Evolutionary conservation across 92 coral and sea anemone genomes (phyloP).

Genomic region (Paramuricea clavata): DNA sequence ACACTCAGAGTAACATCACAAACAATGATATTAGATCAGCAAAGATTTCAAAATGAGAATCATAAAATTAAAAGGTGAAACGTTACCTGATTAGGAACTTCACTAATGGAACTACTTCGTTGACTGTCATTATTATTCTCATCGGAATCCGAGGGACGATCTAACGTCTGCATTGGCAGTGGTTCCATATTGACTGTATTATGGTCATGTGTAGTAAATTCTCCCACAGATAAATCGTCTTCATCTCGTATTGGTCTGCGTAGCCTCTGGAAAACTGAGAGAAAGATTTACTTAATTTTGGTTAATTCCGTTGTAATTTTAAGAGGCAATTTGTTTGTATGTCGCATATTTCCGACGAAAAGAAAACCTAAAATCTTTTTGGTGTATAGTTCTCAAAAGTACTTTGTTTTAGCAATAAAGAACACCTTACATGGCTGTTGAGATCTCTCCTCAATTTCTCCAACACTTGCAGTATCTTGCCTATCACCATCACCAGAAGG

Average conservation of each 20-base stretch:
- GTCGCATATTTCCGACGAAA: no score
- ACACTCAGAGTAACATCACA: no score
- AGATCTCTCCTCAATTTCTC: neutral
- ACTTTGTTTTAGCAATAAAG: neutral
- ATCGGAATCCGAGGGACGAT: slow-evolving; percentile 37
- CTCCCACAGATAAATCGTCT: neutral
- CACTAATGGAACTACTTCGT: slow-evolving; percentile 7
- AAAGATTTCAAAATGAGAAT: neutral
- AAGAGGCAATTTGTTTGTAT: no score
- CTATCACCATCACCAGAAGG: neutral
- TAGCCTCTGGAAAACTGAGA: neutral
- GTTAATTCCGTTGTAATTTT: neutral
- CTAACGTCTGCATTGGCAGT: neutral
- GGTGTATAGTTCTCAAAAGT: no score
- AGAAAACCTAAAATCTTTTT: no score
- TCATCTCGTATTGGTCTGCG: neutral
- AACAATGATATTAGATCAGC: no score
- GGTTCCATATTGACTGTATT: neutral
- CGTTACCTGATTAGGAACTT: slow-evolving; percentile 28
- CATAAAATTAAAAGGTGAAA: neutral
- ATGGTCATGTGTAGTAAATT: neutral
- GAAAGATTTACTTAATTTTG: neutral
- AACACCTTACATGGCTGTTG: neutral
- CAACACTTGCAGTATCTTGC: slow-evolving; percentile 13
- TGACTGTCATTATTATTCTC: slow-evolving; percentile 46